Base-by-base conservation (phyloP, 2,888 invertebrate species). In the Metallyticus violacea region DNA sequence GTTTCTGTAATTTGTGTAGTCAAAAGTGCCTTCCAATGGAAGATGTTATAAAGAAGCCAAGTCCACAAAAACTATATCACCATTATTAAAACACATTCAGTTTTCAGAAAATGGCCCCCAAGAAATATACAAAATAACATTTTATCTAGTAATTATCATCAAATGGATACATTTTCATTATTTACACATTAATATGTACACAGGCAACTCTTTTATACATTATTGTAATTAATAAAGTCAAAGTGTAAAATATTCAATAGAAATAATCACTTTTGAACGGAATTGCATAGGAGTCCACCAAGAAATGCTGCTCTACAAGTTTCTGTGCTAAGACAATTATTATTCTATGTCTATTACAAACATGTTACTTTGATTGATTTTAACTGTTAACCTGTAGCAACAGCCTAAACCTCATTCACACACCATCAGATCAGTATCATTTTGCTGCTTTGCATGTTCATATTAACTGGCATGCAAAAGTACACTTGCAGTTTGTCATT, bases 71-170 rank as follows among this genome's bases (percentile, higher is more conserved):
- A 26, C 28, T 29, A 27, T 30, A 81, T 87, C 87, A 87, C 81
- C 77, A 81, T 85, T 86, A 84, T 87, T 81, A 85, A 77, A 85
- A 87, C 80, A 86, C 81, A 86, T 27, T 81, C 85, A 81, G 80
- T 87, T 81, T 86, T 85, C 79, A 80, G 85, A 87, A 85, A 87
- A 86, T 86, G 87, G 86, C 87, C 87, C 87, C 87, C 83, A 26
- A 81, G 81, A 84, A 88, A 85, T 88, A 87, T 88, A 86, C 80
- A 88, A 88, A 88, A 88, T 88, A 88, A 88, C 87, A 88, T 85
- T 88, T 85, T 84, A 62, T 81, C 81, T 86, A 86, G 81, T 77
- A 87, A 86, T 86, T 85, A 86, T 85, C 86, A 88, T 87, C 87
- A 87, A 87, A 83, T 87, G 87, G 87, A 88, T 88, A 88, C 88